Evolutionary conservation across 2,113 vertebrate species (phyloP), one percentile per base, ranked within the genome.

Genomic region (Dicaeum eximium): DNA sequence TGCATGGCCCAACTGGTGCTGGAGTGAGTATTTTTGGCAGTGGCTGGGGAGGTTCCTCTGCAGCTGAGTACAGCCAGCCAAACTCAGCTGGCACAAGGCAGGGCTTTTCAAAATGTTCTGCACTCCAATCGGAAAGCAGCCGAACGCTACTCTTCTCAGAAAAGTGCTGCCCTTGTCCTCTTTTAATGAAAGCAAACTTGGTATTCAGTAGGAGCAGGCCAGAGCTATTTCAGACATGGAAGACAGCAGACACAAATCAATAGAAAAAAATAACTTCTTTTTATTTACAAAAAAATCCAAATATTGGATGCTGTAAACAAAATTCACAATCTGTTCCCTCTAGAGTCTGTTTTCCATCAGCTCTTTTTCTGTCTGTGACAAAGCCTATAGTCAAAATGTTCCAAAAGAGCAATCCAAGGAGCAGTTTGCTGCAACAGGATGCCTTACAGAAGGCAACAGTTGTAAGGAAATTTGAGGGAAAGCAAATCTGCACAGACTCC

Each of bases 281-380:
- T 98, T 98, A 98, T 98, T 98, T 98, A 98, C 98, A 98, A 98
- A 98, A 98, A 98, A 98, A 91, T 98, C 98, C 98, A 98, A 98
- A 98, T 98, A 98, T 98, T 98, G 98, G 98, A 98, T 98, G 98
- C 96, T 98, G 98, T 98, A 98, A 98, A 98, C 98, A 98, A 98
- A 98, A 98, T 98, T 98, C 98, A 98, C 98, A 98, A 98, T 98
- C 98, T 98, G 97, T 98, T 98, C 97, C 98, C 97, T 98, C 97
- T 96, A 97, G 88, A 97, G 95, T 97, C 95, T 97, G 95, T 96
- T 97, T 97, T 97, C 97, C 91, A 96, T 97, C 97, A 97, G 97
- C 96, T 98, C 96, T 97, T 97, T 97, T 94, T 96, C 97, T 95
- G 90, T 96, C 96, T 97, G 87, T 97, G 97, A 97, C 97, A 97